Percentiles rank a stretch among this genome's conserved stretches.
Evolutionary conservation across 1,140 invertebrate genomes (phyloP).

Genomic region (Hypsibius dujardini): DNA sequence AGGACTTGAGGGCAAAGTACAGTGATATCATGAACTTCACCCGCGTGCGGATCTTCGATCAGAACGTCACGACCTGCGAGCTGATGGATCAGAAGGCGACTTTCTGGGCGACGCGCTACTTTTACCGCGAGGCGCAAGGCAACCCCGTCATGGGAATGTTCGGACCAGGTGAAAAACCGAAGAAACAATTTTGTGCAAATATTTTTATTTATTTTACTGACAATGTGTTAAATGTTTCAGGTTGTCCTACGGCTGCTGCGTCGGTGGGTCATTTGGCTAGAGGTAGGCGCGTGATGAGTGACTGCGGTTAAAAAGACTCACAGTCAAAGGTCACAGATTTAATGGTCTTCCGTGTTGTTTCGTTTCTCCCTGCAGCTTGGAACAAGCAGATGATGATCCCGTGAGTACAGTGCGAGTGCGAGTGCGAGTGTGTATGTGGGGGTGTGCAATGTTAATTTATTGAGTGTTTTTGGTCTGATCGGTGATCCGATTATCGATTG

Average conservation of each 20-base stretch:
- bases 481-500: too few relatives aligned
- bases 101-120: conserved; percentile 12
- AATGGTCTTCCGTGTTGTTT: neutral
- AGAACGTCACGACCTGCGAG: conserved; percentile 7
- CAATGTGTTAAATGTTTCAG: neutral
- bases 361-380: neutral
- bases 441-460: neutral
- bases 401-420: neutral
- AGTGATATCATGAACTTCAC: neutral
- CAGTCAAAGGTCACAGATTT: neutral
- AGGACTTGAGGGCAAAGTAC: neutral
- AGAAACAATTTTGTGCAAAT: neutral
- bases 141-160: conserved; percentile 13
- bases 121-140: neutral
- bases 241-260: conserved; percentile 9
- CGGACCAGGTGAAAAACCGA: neutral
- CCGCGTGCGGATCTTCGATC: conserved; percentile 2
- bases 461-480: neutral
- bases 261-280: conserved; percentile 14
- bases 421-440: too few relatives aligned
- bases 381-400: neutral
- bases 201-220: conserved; percentile 3
- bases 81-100: conserved; percentile 15
- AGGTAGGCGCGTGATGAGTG: neutral
- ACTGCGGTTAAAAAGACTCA: neutral